A percentile compares a stretch with the other conserved stretches of the same genome.
Conservation (phyloP, 2,797 vertebrate genomes). For the Gadopsis bispinosus region DNA sequence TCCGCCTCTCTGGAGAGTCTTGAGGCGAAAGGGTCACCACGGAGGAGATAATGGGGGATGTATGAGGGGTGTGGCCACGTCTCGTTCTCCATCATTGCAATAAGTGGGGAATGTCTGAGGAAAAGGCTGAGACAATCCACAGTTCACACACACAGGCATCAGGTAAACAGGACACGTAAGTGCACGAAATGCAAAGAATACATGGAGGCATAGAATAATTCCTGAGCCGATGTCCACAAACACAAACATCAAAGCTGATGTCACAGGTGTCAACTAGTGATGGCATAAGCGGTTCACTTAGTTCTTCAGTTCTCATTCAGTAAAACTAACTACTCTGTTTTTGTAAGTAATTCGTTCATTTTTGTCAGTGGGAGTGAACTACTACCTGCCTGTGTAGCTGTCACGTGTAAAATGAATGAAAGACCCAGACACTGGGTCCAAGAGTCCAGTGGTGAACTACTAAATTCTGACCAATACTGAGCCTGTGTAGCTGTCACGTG, state of each 20-base stretch:
- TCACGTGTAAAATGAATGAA: too few relatives aligned
- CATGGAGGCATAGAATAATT: background rate
- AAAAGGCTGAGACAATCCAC: constrained; percentile 34
- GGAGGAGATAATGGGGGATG: constrained; percentile 85
- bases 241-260: constrained; percentile 28
- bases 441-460: too few relatives aligned
- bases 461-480: too few relatives aligned
- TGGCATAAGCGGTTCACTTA: too few relatives aligned
- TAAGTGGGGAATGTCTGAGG: constrained; percentile 68
- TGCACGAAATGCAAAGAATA: background rate
- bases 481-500: too few relatives aligned
- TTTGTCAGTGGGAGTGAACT: too few relatives aligned
- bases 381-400: too few relatives aligned
- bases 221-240: background rate
- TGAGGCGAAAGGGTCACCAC: constrained; percentile 90
- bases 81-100: constrained; percentile 84
- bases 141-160: background rate
- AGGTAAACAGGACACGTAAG: constrained; percentile 5
- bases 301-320: too few relatives aligned
- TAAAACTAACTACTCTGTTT: too few relatives aligned
- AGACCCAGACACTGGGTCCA: too few relatives aligned
- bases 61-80: constrained; percentile 72
- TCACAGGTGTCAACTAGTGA: background rate
- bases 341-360: too few relatives aligned
- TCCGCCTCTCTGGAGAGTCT: constrained; percentile 93